Conservation (phyloP, 2,113 vertebrate genomes). For the Pithys albifrons region DNA sequence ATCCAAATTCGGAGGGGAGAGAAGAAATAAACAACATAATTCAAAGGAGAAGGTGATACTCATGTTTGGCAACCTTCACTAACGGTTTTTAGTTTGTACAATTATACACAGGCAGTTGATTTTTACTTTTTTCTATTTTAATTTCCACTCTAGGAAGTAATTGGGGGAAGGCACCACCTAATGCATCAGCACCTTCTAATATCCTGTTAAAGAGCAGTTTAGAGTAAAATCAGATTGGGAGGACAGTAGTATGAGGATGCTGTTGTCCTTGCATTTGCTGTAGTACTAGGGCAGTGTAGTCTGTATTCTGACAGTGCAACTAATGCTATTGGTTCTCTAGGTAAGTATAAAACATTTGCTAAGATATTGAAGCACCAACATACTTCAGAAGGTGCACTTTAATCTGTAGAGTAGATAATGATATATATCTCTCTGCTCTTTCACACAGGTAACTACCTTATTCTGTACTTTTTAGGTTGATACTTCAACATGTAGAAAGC, state of each 20-base stretch:
- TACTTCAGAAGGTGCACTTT: background rate
- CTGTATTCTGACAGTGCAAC: background rate
- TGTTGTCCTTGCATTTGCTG: background rate
- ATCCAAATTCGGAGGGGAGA: background rate
- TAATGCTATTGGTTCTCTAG: background rate
- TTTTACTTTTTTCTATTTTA: background rate
- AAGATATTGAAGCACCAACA: background rate
- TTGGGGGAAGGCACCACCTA: background rate
- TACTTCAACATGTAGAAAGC: background rate
- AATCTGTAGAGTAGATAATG: background rate
- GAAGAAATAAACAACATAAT: background rate
- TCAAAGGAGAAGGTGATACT: background rate
- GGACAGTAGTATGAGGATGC: background rate
- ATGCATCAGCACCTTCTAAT: background rate
- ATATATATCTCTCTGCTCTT: background rate
- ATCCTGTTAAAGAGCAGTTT: background rate
- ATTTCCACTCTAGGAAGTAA: background rate
- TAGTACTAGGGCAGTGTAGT: background rate
- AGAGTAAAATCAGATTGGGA: background rate
- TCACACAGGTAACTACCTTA: background rate
- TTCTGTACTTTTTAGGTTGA: background rate
- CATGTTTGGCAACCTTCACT: background rate
- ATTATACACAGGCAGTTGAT: background rate
- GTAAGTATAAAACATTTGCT: background rate
- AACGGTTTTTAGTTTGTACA: background rate